Evolutionary conservation across 2,113 vertebrate species (phyloP).

Genomic region (Pheucticus melanocephalus): DNA sequence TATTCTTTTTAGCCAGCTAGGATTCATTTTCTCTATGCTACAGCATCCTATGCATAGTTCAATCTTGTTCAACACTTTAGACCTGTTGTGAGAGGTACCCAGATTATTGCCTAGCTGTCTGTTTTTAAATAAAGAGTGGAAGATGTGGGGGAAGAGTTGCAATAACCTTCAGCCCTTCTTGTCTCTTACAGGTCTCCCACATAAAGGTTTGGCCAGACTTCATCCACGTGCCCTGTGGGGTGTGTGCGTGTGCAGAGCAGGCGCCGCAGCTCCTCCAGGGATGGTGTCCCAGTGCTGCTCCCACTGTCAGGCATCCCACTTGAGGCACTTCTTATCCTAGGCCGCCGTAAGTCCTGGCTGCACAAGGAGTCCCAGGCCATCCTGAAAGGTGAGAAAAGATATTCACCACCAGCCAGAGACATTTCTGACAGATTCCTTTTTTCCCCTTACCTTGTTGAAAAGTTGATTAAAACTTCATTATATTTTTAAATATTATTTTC

Average conservation of each 20-base stretch:
- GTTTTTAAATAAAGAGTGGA: not conserved
- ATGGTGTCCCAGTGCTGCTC: constrained; percentile 72
- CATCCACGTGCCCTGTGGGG: constrained; percentile 76
- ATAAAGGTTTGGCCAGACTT: constrained; percentile 90
- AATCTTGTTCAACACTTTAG: not conserved
- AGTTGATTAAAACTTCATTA: not conserved
- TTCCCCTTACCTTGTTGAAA: not conserved
- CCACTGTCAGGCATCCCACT: not conserved
- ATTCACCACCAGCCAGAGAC: not conserved
- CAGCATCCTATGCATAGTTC: not conserved
- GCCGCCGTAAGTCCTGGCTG: constrained; percentile 38
- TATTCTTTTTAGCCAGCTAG: not conserved
- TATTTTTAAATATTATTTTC: not conserved
- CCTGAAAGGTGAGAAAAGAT: constrained; percentile 6
- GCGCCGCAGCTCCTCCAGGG: constrained; percentile 80
- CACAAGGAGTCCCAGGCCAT: constrained; percentile 61
- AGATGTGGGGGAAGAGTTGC: not conserved
- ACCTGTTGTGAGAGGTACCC: not conserved
- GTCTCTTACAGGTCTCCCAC: constrained; percentile 91
- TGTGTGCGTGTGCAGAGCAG: constrained; percentile 78
- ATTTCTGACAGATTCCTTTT: not conserved
- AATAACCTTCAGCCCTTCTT: not conserved
- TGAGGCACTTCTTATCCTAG: not conserved
- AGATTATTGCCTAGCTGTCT: not conserved
- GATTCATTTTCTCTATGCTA: not conserved